A percentile compares a stretch with the other conserved stretches of the same genome.
These are phyloP conservation scores for Monomorium pharaonis DNA, from an alignment of 1,140 invertebrate species.

Conservation along the genomic window DNA sequence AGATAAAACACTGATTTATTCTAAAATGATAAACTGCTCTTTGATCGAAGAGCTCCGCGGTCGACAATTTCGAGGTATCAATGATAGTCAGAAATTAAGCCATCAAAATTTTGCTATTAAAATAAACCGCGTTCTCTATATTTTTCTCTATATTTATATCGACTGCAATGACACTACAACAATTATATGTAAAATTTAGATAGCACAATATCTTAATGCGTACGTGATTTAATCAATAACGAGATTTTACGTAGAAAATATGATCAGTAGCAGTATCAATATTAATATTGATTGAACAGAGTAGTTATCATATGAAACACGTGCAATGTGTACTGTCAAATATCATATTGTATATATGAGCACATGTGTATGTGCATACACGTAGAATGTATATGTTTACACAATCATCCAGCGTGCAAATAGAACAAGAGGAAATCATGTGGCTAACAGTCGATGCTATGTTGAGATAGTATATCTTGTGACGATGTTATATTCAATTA, in stretches of 20 bases:
- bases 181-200: not conserved
- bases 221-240: conserved; percentile 32
- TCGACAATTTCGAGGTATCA: not conserved
- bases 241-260: conserved; percentile 35
- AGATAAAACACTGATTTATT: not conserved
- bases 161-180: too few relatives aligned
- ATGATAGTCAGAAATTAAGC: not conserved
- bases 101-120: too few relatives aligned
- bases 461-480: not conserved
- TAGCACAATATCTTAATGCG: not conserved
- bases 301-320: conserved; percentile 43
- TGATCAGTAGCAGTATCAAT: conserved; percentile 49
- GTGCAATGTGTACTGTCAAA: not conserved
- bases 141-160: too few relatives aligned
- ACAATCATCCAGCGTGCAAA: conserved; percentile 41
- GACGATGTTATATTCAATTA: not conserved
- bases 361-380: too few relatives aligned
- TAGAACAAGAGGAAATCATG: conserved; percentile 35
- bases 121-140: too few relatives aligned
- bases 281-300: conserved; percentile 65
- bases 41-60: not conserved
- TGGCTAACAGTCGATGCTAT: not conserved
- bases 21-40: not conserved
- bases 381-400: conserved; percentile 1
- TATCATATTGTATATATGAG: not conserved